Percentiles rank a stretch among this genome's conserved stretches.
Conservation (phyloP, 2,797 vertebrate species). For the Melanotaenia parkinsoni region DNA sequence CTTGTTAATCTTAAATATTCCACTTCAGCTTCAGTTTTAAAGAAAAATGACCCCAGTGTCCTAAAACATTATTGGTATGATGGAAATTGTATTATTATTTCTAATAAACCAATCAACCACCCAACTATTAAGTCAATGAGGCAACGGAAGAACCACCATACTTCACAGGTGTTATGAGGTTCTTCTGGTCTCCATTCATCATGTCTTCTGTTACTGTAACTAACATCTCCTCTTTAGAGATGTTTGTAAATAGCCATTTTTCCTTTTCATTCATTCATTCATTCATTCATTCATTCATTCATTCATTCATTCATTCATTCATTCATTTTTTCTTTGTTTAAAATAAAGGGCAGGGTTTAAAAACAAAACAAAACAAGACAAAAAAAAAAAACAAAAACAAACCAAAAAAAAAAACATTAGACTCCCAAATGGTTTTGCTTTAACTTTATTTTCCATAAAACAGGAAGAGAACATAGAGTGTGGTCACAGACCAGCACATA, state of each 20-base stretch:
- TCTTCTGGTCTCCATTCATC: too few species aligned
- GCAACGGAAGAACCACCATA: not conserved
- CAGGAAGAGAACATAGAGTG: conserved; percentile 34
- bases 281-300: too few species aligned
- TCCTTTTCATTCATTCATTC: too few species aligned
- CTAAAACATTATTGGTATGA: not conserved
- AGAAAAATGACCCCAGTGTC: not conserved
- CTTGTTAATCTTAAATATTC: not conserved
- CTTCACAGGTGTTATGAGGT: too few species aligned
- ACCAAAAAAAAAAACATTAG: conserved; percentile 15
- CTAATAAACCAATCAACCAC: not conserved
- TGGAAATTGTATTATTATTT: not conserved
- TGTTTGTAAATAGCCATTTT: too few species aligned
- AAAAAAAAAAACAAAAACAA: too few species aligned
- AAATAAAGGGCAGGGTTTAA: too few species aligned
- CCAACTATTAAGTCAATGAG: not conserved
- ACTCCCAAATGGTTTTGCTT: conserved; percentile 30
- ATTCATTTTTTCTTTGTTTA: too few species aligned
- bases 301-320: too few species aligned
- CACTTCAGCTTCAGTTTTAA: too few species aligned
- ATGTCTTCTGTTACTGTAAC: too few species aligned
- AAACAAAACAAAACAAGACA: not conserved
- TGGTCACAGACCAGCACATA: conserved; percentile 48
- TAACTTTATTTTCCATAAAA: conserved; percentile 66
- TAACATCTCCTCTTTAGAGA: too few species aligned